A percentile compares a stretch with the other conserved stretches of the same genome.
phyloP scores from a whole-genome alignment of 2,113 vertebrate species.

The Meleagris gallopavo region DNA sequence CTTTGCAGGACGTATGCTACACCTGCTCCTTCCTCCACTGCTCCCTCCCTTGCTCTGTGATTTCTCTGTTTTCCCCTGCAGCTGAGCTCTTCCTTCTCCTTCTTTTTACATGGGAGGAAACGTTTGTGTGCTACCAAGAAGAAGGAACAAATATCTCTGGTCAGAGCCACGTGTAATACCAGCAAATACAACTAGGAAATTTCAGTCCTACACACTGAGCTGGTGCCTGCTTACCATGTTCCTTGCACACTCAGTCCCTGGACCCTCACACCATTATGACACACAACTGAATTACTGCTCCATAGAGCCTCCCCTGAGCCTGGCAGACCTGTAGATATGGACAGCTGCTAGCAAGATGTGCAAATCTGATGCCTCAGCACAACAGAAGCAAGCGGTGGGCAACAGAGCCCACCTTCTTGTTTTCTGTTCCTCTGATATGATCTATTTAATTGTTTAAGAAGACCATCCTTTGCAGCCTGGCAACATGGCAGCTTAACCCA shows the following conservation, averaged over 20 bases:
- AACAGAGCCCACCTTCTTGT: not conserved
- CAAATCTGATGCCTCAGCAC: not conserved
- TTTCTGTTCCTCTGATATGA: not conserved
- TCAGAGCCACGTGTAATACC: not conserved
- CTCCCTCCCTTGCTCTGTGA: slow-evolving; percentile 34
- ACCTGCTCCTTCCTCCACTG: slow-evolving; percentile 33
- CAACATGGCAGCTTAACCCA: not conserved
- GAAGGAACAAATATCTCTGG: not conserved
- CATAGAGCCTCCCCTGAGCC: not conserved
- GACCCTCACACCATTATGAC: not conserved
- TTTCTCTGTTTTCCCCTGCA: slow-evolving; percentile 12
- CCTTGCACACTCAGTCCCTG: not conserved
- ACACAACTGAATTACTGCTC: not conserved
- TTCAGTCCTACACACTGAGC: not conserved
- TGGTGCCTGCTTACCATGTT: accelerated
- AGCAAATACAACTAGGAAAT: not conserved
- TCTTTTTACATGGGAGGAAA: slow-evolving; percentile 14
- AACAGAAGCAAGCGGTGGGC: not conserved
- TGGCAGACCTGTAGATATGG: not conserved
- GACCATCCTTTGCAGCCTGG: not conserved
- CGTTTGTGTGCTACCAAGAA: not conserved
- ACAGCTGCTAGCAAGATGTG: not conserved
- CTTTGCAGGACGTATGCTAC: slow-evolving; percentile 22
- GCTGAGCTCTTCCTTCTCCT: slow-evolving; percentile 40
- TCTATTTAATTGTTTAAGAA: not conserved